These are phyloP conservation scores for Orbicella faveolata DNA, from an alignment of 64 coral and sea anemone genomes.

Conservation along the genomic window DNA sequence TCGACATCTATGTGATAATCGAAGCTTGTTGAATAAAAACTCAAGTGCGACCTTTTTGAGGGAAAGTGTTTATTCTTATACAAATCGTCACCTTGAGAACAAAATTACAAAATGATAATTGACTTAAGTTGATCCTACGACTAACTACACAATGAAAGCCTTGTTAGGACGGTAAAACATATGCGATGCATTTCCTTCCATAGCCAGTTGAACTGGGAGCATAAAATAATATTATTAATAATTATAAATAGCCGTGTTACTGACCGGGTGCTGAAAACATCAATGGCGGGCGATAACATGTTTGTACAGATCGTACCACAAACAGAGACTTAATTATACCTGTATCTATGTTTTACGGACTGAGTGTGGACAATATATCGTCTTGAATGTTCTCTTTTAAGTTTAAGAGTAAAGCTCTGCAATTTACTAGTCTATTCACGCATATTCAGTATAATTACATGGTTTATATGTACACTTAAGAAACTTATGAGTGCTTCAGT, in stretches of 20 bases:
- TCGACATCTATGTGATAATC: slow-evolving; percentile 4
- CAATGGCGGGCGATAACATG: not conserved
- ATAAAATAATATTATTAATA: too few relatives aligned
- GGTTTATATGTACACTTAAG: too few relatives aligned
- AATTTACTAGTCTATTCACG: too few relatives aligned
- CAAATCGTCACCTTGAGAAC: slow-evolving; percentile 15
- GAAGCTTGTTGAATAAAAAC: slow-evolving; percentile 4
- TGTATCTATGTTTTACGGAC: not conserved
- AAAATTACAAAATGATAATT: not conserved
- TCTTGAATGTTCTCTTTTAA: too few relatives aligned
- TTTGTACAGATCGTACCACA: not conserved
- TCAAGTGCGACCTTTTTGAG: slow-evolving; percentile 14
- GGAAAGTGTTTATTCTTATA: slow-evolving; percentile 20
- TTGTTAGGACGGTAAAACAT: not conserved
- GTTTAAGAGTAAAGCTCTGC: too few relatives aligned
- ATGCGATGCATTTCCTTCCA: not conserved
- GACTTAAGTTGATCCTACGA: not conserved
- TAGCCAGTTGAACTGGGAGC: not conserved
- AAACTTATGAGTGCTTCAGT: too few relatives aligned
- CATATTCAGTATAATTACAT: too few relatives aligned
- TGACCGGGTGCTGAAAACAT: not conserved
- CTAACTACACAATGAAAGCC: not conserved
- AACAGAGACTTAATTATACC: not conserved
- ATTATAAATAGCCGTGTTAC: too few relatives aligned
- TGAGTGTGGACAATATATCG: too few relatives aligned